Evolutionary conservation across 2,888 invertebrate species (phyloP).

Genomic region (Eristalis arbustorum): DNA sequence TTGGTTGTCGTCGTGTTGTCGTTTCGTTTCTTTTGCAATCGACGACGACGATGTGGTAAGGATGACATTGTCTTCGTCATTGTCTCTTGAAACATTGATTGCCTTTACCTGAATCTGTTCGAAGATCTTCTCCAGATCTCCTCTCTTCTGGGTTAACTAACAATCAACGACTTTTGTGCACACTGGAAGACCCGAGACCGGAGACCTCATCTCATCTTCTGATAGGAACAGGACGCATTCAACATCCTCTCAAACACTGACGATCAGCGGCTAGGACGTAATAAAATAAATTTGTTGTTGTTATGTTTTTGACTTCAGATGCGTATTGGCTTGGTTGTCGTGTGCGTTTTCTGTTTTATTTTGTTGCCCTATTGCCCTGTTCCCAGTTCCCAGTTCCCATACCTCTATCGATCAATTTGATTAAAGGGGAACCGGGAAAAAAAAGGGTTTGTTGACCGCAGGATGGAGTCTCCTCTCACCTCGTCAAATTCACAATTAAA

Average conservation of each 20-base stretch:
- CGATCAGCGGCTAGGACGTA: conserved; percentile 44
- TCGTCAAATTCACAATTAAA: background rate
- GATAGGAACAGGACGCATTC: conserved; percentile 42
- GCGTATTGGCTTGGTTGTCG: too few species aligned
- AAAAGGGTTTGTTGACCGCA: conserved; percentile 60
- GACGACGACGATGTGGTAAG: conserved; percentile 11
- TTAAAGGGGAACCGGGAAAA: conserved; percentile 28
- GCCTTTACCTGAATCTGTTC: conserved; percentile 52
- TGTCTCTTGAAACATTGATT: conserved; percentile 70
- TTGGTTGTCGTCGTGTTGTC: conserved; percentile 34
- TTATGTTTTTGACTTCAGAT: conserved; percentile 48
- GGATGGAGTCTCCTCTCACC: background rate
- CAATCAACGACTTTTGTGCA: conserved; percentile 62
- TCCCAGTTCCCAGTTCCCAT: conserved; percentile 4
- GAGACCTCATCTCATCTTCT: conserved; percentile 48
- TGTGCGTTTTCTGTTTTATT: background rate
- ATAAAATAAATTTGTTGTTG: conserved; percentile 70
- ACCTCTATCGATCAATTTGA: conserved; percentile 68
- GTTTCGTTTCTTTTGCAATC: background rate
- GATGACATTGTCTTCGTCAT: conserved; percentile 70
- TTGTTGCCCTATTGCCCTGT: background rate
- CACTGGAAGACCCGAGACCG: too few species aligned
- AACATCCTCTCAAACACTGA: conserved; percentile 44
- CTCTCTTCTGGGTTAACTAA: conserved; percentile 67
- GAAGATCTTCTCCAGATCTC: conserved; percentile 63